phyloP scores from a whole-genome alignment of 1,140 invertebrate genomes.

The Caenorhabditis remanei region DNA sequence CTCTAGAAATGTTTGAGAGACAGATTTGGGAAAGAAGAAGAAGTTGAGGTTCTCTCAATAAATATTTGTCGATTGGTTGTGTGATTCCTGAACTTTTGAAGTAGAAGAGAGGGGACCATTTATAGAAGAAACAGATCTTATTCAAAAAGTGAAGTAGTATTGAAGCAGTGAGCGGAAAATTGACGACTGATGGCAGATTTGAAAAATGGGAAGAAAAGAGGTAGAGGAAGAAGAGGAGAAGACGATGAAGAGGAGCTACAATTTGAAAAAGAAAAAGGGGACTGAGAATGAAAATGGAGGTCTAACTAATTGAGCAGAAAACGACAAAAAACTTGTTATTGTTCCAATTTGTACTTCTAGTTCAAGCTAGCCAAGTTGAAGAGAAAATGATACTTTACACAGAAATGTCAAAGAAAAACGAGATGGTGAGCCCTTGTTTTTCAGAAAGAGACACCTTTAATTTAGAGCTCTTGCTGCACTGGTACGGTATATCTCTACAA shows the following conservation, averaged over 20 bases:
- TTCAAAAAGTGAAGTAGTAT: background rate
- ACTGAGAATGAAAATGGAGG: background rate
- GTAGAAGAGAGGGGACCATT: background rate
- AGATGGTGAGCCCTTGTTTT: too few species aligned
- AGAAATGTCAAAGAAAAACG: background rate
- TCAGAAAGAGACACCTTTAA: too few species aligned
- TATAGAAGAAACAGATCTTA: background rate
- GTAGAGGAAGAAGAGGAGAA: background rate
- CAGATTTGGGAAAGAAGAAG: slow-evolving; percentile 7
- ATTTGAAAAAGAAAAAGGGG: background rate
- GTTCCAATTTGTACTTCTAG: slow-evolving; percentile 9
- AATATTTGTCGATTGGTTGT: slow-evolving; percentile 31
- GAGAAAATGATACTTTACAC: slow-evolving; percentile 12
- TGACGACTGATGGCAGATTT: slow-evolving; percentile 45
- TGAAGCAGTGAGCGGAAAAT: slow-evolving; percentile 31
- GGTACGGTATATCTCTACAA: too few species aligned
- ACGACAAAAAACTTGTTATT: background rate
- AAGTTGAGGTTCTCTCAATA: background rate
- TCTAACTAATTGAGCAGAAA: slow-evolving; percentile 8
- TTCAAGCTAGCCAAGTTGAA: background rate
- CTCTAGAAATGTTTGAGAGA: slow-evolving; percentile 41
- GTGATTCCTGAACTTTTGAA: slow-evolving; percentile 36
- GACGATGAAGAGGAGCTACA: background rate
- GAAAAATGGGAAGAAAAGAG: slow-evolving; percentile 9
- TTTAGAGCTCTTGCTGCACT: too few species aligned